These are phyloP conservation scores for Axea sp. DNA, from an alignment of 2,888 invertebrate species.

Conservation along the genomic window DNA sequence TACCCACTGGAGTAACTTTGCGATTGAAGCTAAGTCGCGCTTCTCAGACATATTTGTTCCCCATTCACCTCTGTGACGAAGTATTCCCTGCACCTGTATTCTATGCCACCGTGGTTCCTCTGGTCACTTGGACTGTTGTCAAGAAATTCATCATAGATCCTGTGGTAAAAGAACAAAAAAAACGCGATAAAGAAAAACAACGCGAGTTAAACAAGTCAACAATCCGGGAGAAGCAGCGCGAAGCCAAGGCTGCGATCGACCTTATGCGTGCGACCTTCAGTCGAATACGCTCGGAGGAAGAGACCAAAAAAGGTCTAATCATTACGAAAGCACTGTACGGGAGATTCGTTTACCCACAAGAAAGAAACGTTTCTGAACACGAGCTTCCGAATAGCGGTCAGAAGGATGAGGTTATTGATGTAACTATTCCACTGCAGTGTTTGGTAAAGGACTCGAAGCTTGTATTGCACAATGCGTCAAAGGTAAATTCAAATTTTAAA, in stretches of 20 bases:
- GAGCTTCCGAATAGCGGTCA: conserved; percentile 57
- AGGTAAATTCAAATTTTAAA: conserved; percentile 87
- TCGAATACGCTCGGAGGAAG: conserved; percentile 90
- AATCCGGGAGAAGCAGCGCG: conserved; percentile 88
- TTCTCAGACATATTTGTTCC: conserved; percentile 92
- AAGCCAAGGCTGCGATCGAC: conserved; percentile 92
- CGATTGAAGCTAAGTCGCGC: conserved; percentile 92
- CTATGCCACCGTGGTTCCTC: conserved; percentile 94
- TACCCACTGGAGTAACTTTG: conserved; percentile 92
- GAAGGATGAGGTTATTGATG: conserved; percentile 87
- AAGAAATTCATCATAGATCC: conserved; percentile 93
- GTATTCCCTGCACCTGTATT: conserved; percentile 93
- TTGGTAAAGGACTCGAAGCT: conserved; percentile 95
- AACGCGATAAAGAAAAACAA: conserved; percentile 89
- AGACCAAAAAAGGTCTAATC: conserved; percentile 89
- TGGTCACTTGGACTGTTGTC: conserved; percentile 89
- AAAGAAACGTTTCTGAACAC: conserved; percentile 65
- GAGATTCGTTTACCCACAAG: conserved; percentile 80
- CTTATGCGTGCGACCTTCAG: conserved; percentile 95
- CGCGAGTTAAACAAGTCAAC: conserved; percentile 89
- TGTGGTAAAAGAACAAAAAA: conserved; percentile 87
- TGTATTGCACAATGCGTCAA: conserved; percentile 89
- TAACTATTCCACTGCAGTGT: conserved; percentile 96
- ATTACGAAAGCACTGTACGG: conserved; percentile 92
- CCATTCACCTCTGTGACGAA: conserved; percentile 94